Conservation (phyloP, 1,140 invertebrate species). For the Drosophila fuyamai region DNA sequence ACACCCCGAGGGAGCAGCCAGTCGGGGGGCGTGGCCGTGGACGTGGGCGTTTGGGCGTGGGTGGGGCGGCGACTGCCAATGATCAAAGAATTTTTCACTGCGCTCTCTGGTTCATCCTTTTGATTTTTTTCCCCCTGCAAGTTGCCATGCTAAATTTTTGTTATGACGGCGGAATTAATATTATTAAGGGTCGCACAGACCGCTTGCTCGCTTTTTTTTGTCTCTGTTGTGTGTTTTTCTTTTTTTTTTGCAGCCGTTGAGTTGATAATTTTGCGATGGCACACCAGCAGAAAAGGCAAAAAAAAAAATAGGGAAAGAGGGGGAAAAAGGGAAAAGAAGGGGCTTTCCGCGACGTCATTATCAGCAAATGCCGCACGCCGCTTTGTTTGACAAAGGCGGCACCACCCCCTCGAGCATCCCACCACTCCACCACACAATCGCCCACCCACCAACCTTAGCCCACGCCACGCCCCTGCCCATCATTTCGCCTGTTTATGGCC, state of each 20-base stretch:
- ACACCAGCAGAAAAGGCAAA: conserved; percentile 26
- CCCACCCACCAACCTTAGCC: background rate
- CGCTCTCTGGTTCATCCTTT: conserved; percentile 57
- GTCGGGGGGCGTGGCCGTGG: conserved; percentile 29
- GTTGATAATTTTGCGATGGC: conserved; percentile 73
- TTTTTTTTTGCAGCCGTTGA: conserved; percentile 37
- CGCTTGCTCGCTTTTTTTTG: conserved; percentile 31
- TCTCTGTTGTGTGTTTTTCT: background rate
- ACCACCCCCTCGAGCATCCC: background rate
- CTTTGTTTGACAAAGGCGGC: conserved; percentile 62
- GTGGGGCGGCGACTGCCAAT: conserved; percentile 57
- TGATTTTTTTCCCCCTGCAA: conserved; percentile 12
- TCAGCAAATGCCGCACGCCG: conserved; percentile 60
- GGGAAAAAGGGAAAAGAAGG: background rate
- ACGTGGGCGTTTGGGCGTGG: background rate
- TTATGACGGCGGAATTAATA: conserved; percentile 82
- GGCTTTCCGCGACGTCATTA: conserved; percentile 50
- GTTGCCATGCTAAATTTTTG: conserved; percentile 76
- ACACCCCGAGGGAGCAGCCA: conserved; percentile 70
- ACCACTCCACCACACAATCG: conserved; percentile 4
- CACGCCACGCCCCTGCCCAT: background rate
- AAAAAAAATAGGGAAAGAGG: background rate
- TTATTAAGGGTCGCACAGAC: conserved; percentile 73
- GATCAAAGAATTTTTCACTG: conserved; percentile 74
- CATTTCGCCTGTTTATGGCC: conserved; percentile 50